Base-by-base conservation (phyloP, 2,888 invertebrate genomes). In the Lacanobia wlatinum region DNA sequence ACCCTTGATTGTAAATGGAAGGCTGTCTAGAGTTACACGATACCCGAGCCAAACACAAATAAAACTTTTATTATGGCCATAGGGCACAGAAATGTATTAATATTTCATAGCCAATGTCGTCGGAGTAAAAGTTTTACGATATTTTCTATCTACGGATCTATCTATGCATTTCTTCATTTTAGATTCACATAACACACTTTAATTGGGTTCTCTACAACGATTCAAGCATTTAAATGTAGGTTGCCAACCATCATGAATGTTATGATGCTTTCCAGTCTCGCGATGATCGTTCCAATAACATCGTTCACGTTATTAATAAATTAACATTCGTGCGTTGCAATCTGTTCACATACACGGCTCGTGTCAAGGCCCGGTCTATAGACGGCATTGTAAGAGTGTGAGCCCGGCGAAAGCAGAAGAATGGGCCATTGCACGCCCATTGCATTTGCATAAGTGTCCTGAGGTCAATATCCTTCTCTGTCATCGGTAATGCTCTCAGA, bases 371-470 rank as follows among this genome's bases (percentile, higher is more conserved):
- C 70, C 73, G 64, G 59, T 70, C 64, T 77, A 50, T 64, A 70
- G 78, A 68, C 62, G 28, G 71, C 56, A 81, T 84, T 83, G 80
- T 86, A 79, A 78, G 69, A 86, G 82, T 82, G 79, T 68, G 63
- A 77, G 84, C 73, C 89, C 87, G 90, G 90, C 87, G 90, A 92
- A 92, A 91, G 90, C 89, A 91, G 90, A 94, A 93, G 92, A 93
- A 93, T 93, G 90, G 91, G 88, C 87, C 88, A 87, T 87, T 88
- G 90, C 89, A 90, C 89, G 90, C 89, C 88, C 89, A 89, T 89
- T 88, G 88, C 91, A 94, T 94, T 93, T 92, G 92, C 92, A 94
- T 94, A 93, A 92, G 91, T 91, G 91, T 90, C 90, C 88, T 70
- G 91, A 88, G 93, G 92, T 92, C 93, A 92, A 89, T 90, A 91